Conservation (phyloP, 2,113 vertebrate species). For the Amblyopsis rosae region DNA sequence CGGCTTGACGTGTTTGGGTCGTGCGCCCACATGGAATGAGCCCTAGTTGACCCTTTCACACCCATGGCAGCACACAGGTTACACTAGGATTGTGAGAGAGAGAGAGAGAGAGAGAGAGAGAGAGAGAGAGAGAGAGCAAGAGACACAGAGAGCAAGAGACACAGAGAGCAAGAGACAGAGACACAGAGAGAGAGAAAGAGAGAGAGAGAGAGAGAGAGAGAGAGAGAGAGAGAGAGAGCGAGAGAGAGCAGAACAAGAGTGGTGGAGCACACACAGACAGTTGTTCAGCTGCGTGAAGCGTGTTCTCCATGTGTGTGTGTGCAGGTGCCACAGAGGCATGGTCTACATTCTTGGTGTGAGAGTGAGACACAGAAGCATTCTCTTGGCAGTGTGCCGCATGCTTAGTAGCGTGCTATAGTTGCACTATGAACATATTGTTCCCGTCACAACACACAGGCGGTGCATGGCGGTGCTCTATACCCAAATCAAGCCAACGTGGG, state of each 20-base stretch:
- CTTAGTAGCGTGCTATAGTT: too few relatives aligned
- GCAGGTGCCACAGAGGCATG: background rate
- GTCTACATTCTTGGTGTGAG: too few relatives aligned
- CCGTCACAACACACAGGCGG: slow-evolving; percentile 32
- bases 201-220: slow-evolving; percentile 17
- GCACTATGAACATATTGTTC: slow-evolving; percentile 33
- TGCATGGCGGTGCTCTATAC: slow-evolving; percentile 29
- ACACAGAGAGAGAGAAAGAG: background rate
- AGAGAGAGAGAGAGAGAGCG: slow-evolving; percentile 11
- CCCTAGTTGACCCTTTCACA: background rate
- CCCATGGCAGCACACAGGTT: background rate
- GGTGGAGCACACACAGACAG: background rate
- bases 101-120: slow-evolving; percentile 5
- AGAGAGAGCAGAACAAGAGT: background rate
- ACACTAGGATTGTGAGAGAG: background rate
- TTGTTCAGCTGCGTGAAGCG: background rate
- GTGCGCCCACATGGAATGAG: too few relatives aligned
- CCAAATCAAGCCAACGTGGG: slow-evolving; percentile 55
- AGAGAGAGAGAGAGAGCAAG: background rate
- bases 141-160: too few relatives aligned
- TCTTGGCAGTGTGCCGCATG: too few relatives aligned
- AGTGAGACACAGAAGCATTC: too few relatives aligned
- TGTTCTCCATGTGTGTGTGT: slow-evolving; percentile 3
- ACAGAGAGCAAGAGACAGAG: background rate
- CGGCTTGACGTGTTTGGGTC: too few relatives aligned